Evolutionary conservation across 1,140 invertebrate species (phyloP), one percentile per base, ranked within the genome.

Genomic region (Aphelenchoides besseyi): DNA sequence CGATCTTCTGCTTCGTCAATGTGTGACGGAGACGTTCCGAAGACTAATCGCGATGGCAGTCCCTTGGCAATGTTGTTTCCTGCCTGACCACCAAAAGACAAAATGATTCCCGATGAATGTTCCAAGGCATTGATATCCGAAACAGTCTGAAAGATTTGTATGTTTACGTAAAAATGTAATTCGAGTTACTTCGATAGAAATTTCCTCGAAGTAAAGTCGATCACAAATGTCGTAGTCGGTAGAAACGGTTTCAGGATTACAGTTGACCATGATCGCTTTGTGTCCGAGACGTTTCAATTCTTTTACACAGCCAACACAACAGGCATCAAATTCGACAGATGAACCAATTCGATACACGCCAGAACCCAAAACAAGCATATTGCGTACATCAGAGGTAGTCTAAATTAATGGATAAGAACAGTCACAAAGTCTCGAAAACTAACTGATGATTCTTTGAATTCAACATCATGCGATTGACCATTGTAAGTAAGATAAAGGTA

Each of bases 161-260:
- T 32, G 62, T 9, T 70, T 37, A 32, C 18, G 28, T 12, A 64
- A n/a, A 54, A 3, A 26, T n/a, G 55, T 37, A 74, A 78, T 37
- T 32, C 33, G 28, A 70, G 74, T 74, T 84, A 89, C 89, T 87
- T 99, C 97, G 86, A 98, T 97, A 2, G 95, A 95, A 69, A 99
- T 97, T 88, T 99, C 97, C 87, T 99, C 97, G 85, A 99, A 99
- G 83, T 98, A 99, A 16, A 99, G 86, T 48, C 94, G 88, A 85
- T 99, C 94, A 82, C 94, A 97, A 92, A 98, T 97, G 79, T 99
- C 97, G 80, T 98, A 99, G 86, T 99, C 97, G 2, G 97, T 99
- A 82, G 93, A 95, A 0, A 99, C 97, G 0, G 97, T 99, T 87
- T 99, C 97, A 0, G 97, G 97, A 87, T 99, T 99, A 82, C 94